Percentiles rank a stretch among this genome's conserved stretches.
Conservation (phyloP, 2,888 invertebrate species). For the Amiota communis region DNA sequence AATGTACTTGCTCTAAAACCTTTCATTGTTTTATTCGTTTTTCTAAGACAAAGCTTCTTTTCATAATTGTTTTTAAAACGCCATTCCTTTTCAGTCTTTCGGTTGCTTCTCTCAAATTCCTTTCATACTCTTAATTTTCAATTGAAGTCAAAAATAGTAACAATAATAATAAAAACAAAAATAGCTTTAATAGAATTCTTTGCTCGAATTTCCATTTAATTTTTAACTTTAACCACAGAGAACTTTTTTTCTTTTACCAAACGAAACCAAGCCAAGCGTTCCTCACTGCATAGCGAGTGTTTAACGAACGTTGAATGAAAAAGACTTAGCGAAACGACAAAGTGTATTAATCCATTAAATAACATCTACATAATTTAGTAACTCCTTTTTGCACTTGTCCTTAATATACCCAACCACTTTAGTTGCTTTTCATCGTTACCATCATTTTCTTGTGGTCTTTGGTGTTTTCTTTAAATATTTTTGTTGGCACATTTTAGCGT, state of each 20-base stretch:
- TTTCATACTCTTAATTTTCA: neutral
- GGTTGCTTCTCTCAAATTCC: conserved; percentile 23
- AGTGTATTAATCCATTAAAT: conserved; percentile 65
- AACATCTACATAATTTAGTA: conserved; percentile 13
- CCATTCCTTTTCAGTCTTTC: no score
- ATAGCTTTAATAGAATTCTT: neutral
- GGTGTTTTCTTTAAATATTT: neutral
- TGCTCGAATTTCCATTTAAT: conserved; percentile 20
- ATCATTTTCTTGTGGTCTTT: neutral
- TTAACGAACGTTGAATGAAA: neutral
- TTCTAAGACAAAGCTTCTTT: neutral
- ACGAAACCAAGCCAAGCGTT: neutral
- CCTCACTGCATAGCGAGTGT: neutral
- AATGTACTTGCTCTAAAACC: no score
- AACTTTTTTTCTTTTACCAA: neutral
- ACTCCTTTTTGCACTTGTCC: conserved; percentile 32
- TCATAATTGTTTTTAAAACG: no score
- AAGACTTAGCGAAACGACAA: conserved; percentile 51
- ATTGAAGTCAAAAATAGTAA: conserved; percentile 34
- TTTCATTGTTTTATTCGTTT: no score
- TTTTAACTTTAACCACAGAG: neutral
- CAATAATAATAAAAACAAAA: conserved; percentile 31
- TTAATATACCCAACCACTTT: conserved; percentile 27
- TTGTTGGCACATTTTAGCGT: conserved; percentile 47
- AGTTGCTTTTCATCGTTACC: conserved; percentile 41